Evolutionary conservation across 92 coral and sea anemone genomes (phyloP), one percentile per base, ranked within the genome.

Genomic region (Siderastrea siderea): DNA sequence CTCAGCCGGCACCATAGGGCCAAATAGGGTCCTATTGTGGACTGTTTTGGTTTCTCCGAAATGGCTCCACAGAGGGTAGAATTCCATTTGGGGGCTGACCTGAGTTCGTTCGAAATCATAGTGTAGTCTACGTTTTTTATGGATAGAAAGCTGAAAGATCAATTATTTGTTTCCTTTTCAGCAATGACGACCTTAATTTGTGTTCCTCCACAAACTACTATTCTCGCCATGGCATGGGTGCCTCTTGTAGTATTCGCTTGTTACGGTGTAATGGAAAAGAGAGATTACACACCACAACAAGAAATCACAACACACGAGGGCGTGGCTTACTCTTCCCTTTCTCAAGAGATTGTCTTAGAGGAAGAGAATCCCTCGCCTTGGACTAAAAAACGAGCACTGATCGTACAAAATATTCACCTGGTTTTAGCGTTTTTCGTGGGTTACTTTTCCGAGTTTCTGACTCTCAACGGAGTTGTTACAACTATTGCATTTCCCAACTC

Each of bases 171-270:
- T 52, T 52, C 5, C 9, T 79, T 82, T 47, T 38, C 76, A 94
- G 97, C 88, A 9, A 86, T 94, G 95, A 94, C 97, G 7, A 89
- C 97, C 0, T 14, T 94, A 70, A 85, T 81, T 50, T 94, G 97
- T 57, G 89, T 92, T 3, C 72, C 90, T 52, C 93, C 97, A 47
- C 73, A 80, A 87, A 89, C 87, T 44, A 87, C 97, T 16, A 78
- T 94, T 52, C 79, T 94, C 43, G 82, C 86, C 71, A 79, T 87
- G 46, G 52, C 88, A n/a, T 86, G 90, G 68, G 50, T 86, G 13
- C 97, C 94, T 43, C 70, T 88, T 0, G 5, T 87, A 16, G 60
- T 94, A 13, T 87, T 90, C 1, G 47, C 79, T 53, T 49, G 90
- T 51, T 94, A 92, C 79, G 75, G 75, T 67, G 71, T 86, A 50